A percentile compares a stretch with the other conserved stretches of the same genome.
Conservation (phyloP, 2,888 invertebrate species). For the Orchesella flavescens region DNA sequence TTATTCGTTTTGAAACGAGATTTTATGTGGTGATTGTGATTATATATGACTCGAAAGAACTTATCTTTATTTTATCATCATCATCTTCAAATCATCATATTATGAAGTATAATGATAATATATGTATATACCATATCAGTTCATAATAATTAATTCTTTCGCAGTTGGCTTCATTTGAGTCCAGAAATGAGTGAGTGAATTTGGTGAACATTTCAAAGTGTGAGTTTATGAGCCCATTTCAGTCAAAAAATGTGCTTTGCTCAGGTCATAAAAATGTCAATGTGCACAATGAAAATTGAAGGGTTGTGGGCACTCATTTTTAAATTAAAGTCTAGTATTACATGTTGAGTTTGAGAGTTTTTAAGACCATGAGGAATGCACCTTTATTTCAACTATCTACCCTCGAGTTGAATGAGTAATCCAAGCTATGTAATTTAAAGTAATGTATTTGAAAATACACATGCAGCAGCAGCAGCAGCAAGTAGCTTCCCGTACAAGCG, state of each 20-base stretch:
- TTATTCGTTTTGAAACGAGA: neutral
- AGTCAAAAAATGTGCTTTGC: constrained; percentile 52
- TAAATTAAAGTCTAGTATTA: constrained; percentile 41
- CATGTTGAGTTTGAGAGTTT: neutral
- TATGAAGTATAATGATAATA: no score
- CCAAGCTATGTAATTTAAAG: constrained; percentile 48
- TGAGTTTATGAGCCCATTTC: constrained; percentile 56
- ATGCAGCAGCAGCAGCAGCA: constrained; percentile 10
- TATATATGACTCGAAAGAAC: no score
- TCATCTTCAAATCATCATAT: no score
- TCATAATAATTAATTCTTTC: no score
- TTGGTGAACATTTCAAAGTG: constrained; percentile 22
- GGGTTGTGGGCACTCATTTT: constrained; percentile 51
- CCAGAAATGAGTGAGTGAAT: no score
- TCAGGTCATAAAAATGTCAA: constrained; percentile 61
- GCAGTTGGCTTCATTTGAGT: no score
- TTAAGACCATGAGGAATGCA: neutral
- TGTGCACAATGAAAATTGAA: constrained; percentile 57
- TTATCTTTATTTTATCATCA: constrained; percentile 13
- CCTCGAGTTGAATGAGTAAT: constrained; percentile 28
- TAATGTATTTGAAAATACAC: constrained; percentile 40
- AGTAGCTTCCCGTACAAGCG: no score
- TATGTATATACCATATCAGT: no score
- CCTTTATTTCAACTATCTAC: neutral
- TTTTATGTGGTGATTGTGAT: no score